Base-by-base conservation (phyloP, 2,113 vertebrate species). In the Connochaetes taurinus region DNA sequence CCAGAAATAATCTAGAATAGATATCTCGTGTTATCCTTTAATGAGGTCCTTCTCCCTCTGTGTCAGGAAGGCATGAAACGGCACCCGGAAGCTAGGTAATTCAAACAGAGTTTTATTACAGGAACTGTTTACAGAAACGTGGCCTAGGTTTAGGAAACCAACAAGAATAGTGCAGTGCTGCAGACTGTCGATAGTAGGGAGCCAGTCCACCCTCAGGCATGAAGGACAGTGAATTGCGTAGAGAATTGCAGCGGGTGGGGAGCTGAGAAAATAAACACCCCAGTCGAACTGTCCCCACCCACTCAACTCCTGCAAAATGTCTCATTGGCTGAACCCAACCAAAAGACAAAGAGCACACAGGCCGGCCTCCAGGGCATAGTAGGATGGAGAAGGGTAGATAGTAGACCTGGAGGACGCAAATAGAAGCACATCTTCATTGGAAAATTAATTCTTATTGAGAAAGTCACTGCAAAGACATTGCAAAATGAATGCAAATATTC, bases 1-100 rank as follows among this genome's bases (percentile, higher is more conserved):
- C 90, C 40, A 91, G 53, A 86, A 95, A 81, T 64, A 13, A 93
- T 87, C 67, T 76, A 92, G 53, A 90, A 36, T 53, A 62, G 13
- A 53, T 52, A 45, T 6, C 62, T 80, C 33, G 2, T 15, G 86
- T 97, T 85, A 95, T 81, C 64, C 23, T 97, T 94, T 88, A 92
- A 81, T 81, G 64, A 94, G 94, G 29, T 45, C 50, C 74, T 85
- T 92, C 31, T 9, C 40, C 0, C 10, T 87, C 10, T 83, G 31
- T 53, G 40, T 21, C 52, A 80, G 40, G 76, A 84, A 96, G 62
- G 31, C 50, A 64, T 36, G 52, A 84, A 82, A 82, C 5, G 6
- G 50, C 31, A 71, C 29, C 71, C 13, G 40, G 50, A 62, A 87
- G 31, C 6, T 16, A 88, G 62, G 84, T 81, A 53, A 92, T 62